Conservation (phyloP, 2,113 vertebrate species). For the Xiphophorus maculatus region DNA sequence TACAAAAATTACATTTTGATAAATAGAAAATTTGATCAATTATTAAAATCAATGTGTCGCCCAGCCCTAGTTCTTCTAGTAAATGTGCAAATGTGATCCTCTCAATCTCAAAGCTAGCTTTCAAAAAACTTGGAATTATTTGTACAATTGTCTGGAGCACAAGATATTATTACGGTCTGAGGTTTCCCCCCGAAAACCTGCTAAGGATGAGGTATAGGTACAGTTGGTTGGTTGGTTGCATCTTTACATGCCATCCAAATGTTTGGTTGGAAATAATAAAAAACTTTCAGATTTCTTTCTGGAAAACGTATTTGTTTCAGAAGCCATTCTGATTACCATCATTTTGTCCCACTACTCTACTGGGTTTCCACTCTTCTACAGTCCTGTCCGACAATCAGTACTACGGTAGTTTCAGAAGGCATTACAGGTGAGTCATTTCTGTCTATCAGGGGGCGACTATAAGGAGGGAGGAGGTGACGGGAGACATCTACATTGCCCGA, state of each 20-base stretch:
- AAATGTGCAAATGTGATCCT: neutral
- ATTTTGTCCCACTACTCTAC: neutral
- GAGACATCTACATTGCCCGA: slow-evolving; percentile 89
- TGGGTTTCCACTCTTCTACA: neutral
- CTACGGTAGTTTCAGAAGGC: neutral
- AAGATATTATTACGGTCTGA: too few relatives aligned
- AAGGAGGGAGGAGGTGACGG: slow-evolving; percentile 87
- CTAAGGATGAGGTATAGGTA: too few relatives aligned
- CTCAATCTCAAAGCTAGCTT: neutral
- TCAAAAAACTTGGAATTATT: neutral
- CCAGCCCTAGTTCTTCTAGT: neutral
- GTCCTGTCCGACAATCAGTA: neutral
- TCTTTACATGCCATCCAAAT: too few relatives aligned
- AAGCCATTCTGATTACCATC: too few relatives aligned
- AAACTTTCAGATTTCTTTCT: too few relatives aligned
- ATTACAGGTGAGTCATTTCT: neutral
- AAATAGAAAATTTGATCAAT: too few relatives aligned
- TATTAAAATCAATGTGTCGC: too few relatives aligned
- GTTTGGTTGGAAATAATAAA: too few relatives aligned
- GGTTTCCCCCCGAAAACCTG: too few relatives aligned
- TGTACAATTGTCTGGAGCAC: neutral
- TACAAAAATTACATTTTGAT: too few relatives aligned
- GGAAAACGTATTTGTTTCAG: too few relatives aligned
- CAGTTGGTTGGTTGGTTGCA: too few relatives aligned
- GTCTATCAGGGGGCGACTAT: slow-evolving; percentile 90